Conservation (phyloP, 1,140 invertebrate species). For the Atta texana region DNA sequence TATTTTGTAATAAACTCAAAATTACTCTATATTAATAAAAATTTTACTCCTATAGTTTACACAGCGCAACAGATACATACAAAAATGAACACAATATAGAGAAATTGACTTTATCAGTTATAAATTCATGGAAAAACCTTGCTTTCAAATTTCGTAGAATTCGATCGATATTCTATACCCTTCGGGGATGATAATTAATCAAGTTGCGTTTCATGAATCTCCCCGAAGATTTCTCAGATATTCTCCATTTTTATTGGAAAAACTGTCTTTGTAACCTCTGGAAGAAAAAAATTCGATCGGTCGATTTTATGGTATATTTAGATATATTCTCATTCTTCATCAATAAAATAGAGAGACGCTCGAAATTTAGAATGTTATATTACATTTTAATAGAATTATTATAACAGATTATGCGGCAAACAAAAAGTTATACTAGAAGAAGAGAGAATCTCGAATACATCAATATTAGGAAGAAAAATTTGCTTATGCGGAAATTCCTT, state of each 20-base stretch:
- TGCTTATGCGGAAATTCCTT: not conserved
- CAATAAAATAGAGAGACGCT: not conserved
- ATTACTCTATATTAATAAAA: not conserved
- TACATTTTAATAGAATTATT: slow-evolving; percentile 1
- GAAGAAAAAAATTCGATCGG: not conserved
- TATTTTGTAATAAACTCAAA: not conserved
- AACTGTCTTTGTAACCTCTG: not conserved
- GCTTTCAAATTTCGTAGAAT: slow-evolving; percentile 31
- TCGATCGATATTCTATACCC: not conserved
- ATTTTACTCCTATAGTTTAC: not conserved
- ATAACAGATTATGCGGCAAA: not conserved
- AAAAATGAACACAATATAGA: not conserved
- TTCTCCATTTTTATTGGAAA: slow-evolving; percentile 40
- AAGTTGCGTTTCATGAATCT: slow-evolving; percentile 17
- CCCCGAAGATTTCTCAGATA: not conserved
- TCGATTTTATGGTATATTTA: slow-evolving; percentile 33
- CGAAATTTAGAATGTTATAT: not conserved
- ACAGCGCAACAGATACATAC: not conserved
- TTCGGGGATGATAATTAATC: slow-evolving; percentile 40
- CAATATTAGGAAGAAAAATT: not conserved
- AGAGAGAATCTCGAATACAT: not conserved
- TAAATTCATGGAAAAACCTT: not conserved
- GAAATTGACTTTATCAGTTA: slow-evolving; percentile 33
- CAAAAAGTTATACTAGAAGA: not conserved
- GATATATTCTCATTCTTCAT: not conserved